Evolutionary conservation across 2,113 vertebrate species (phyloP).

Genomic region (Apaloderma vittatum): DNA sequence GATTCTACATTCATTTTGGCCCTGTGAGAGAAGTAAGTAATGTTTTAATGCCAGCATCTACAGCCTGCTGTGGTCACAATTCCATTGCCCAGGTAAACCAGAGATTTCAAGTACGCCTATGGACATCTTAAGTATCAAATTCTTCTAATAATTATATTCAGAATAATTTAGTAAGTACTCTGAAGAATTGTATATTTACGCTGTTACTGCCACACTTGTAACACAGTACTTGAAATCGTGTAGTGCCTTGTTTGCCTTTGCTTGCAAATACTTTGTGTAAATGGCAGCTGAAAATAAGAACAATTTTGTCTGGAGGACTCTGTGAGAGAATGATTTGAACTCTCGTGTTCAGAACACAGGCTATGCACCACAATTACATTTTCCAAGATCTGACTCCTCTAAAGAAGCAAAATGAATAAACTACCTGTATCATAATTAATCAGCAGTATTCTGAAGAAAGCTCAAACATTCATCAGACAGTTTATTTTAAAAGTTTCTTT

Average conservation of each 20-base stretch:
- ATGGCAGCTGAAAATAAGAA: not conserved
- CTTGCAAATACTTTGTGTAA: not conserved
- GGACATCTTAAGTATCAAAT: not conserved
- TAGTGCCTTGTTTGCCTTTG: not conserved
- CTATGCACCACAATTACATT: not conserved
- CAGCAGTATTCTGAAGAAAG: not conserved
- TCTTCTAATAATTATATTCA: not conserved
- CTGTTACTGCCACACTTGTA: not conserved
- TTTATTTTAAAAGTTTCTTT: not conserved
- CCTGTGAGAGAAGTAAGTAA: not conserved
- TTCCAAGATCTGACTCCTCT: not conserved
- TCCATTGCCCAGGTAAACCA: not conserved
- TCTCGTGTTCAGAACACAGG: not conserved
- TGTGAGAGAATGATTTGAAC: not conserved
- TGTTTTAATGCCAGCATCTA: not conserved
- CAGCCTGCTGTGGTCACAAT: not conserved
- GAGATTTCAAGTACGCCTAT: not conserved
- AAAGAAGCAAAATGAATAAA: not conserved
- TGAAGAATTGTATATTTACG: not conserved
- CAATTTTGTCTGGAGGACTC: not conserved
- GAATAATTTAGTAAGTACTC: not conserved
- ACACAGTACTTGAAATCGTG: not conserved
- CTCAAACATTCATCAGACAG: not conserved
- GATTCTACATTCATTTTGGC: not conserved
- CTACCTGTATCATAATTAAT: not conserved